phyloP scores from a whole-genome alignment of 2,888 invertebrate genomes.

The Acrocera orbiculus region DNA sequence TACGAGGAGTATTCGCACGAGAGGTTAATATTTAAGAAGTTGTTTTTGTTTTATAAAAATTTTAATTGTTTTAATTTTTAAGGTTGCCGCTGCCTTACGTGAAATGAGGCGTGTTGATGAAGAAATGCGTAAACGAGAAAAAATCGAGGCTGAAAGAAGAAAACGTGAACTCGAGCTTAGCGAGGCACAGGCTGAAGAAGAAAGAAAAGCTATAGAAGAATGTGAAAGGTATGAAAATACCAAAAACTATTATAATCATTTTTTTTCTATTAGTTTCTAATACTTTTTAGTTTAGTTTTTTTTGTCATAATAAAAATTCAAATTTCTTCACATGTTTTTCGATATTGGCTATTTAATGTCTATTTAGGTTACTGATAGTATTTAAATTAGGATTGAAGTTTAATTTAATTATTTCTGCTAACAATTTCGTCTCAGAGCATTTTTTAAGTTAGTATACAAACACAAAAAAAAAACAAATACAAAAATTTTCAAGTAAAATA shows the following conservation, averaged over 20 bases:
- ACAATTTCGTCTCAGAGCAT: no score
- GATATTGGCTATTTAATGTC: no score
- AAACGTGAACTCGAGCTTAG: constrained; percentile 39
- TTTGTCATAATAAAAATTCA: no score
- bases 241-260: background rate
- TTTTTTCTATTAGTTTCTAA: constrained; percentile 2
- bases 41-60: background rate
- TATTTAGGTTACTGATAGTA: no score
- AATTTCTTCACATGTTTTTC: no score
- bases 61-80: constrained; percentile 4
- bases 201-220: constrained; percentile 41
- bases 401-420: no score
- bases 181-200: constrained; percentile 26
- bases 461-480: no score
- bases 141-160: constrained; percentile 49
- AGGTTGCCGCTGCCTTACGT: constrained; percentile 60
- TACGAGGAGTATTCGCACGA: constrained; percentile 77
- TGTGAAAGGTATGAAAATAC: constrained; percentile 38
- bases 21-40: constrained; percentile 38
- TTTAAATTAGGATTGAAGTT: no score
- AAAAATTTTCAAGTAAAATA: no score
- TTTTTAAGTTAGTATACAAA: no score
- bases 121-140: constrained; percentile 63
- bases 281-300: no score
- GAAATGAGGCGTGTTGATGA: constrained; percentile 77